Conservation (phyloP, 2,888 invertebrate species). For the Flexamia atlantica region DNA sequence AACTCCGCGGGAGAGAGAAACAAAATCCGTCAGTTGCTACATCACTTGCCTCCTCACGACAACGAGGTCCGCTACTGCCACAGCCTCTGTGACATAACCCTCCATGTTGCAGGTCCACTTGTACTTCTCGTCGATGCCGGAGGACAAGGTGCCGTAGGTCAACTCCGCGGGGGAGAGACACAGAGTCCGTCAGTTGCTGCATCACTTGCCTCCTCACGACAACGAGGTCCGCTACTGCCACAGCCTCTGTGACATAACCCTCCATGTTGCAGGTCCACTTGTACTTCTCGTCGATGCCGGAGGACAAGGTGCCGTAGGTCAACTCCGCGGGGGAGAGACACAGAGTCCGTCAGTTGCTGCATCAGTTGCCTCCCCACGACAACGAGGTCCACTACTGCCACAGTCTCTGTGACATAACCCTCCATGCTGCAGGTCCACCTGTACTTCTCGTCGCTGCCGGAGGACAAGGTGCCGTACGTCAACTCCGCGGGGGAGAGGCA, state of each 20-base stretch:
- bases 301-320: slow-evolving; percentile 98
- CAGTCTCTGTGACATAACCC: slow-evolving; percentile 84
- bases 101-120: slow-evolving; percentile 89
- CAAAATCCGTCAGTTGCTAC: neutral
- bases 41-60: too few species aligned
- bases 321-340: slow-evolving; percentile 97
- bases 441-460: slow-evolving; percentile 97
- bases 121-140: slow-evolving; percentile 97
- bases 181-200: slow-evolving; percentile 94
- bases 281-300: slow-evolving; percentile 97
- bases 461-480: slow-evolving; percentile 98
- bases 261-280: slow-evolving; percentile 89
- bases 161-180: slow-evolving; percentile 97
- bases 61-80: too few species aligned
- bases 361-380: slow-evolving; percentile 98
- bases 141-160: slow-evolving; percentile 98
- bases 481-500: slow-evolving; percentile 97
- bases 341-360: slow-evolving; percentile 94
- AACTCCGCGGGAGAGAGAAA: neutral
- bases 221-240: slow-evolving; percentile 98
- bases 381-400: slow-evolving; percentile 98
- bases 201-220: slow-evolving; percentile 98
- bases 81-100: neutral
- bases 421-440: slow-evolving; percentile 89
- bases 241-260: slow-evolving; percentile 84